Conservation (phyloP, 2,888 invertebrate species). For the Chydorus sphaericus region DNA sequence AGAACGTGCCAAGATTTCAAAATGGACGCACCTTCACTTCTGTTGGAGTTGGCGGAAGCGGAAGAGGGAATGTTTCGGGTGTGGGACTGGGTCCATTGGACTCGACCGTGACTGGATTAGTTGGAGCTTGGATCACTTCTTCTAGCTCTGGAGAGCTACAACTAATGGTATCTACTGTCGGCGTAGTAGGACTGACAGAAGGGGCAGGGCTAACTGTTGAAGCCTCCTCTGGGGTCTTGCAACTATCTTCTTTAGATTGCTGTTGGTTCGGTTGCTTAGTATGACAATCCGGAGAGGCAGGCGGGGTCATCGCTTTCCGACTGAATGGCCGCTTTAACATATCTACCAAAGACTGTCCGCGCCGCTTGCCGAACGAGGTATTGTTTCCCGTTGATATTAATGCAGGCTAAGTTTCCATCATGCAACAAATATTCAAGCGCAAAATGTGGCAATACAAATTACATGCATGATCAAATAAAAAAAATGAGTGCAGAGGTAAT, state of each 20-base stretch:
- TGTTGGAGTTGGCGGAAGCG: conserved; percentile 4
- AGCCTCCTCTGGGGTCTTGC: neutral
- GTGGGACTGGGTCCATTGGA: neutral
- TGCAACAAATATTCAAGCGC: neutral
- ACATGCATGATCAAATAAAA: neutral
- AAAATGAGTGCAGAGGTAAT: neutral
- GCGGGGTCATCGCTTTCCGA: conserved; percentile 42
- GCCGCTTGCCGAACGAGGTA: conserved; percentile 2
- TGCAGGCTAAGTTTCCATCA: neutral
- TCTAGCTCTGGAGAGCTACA: neutral
- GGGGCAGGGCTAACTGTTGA: neutral
- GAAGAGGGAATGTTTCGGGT: neutral
- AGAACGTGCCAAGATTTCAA: too few species aligned
- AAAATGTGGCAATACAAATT: neutral
- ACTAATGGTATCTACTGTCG: too few species aligned
- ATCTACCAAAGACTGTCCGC: conserved; percentile 31
- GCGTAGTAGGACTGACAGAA: neutral
- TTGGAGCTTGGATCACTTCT: neutral
- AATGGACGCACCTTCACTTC: too few species aligned
- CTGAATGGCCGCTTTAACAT: conserved; percentile 50
- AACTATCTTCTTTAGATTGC: neutral
- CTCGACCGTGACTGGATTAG: neutral
- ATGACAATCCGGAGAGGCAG: conserved; percentile 37
- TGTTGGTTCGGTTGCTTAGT: neutral
- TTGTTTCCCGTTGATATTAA: neutral